Evolutionary conservation across 92 coral and sea anemone species (phyloP), one percentile per base, ranked within the genome.

Genomic region (Paragorgia papillata): DNA sequence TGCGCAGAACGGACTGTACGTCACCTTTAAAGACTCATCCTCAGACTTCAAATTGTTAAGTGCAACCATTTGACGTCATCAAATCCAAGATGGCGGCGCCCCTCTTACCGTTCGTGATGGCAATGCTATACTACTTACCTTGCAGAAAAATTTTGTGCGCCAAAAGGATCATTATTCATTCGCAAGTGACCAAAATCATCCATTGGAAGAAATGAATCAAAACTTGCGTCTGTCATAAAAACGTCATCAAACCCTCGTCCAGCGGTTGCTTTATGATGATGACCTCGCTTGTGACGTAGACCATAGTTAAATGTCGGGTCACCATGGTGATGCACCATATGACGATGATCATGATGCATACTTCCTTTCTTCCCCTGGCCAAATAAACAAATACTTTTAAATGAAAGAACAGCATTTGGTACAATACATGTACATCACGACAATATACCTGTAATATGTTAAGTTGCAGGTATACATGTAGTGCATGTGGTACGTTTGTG

Each of bases 191-290:
- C 62, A 39, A 71, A 71, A 17, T 71, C 78, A 10, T 71, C 65
- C 46, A 71, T 54, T 0, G 76, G 76, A 21, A 71, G 64, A 32
- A 71, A 53, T 20, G 63, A 30, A 53, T 71, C 78, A 71, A 71
- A 71, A 35, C 78, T 35, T 49, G 76, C 29, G 34, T 69, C 76
- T 14, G 60, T 43, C 78, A 71, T 71, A 50, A 71, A 71, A 32
- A 71, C 64, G 37, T 71, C 78, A 7, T 71, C 78, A 55, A 71
- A 71, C 8, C 78, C 78, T 0, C 78, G 63, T 18, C 78, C 49
- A 55, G 63, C 50, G 50, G 78, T 33, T 34, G 35, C 17, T 19
- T 53, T 55, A 48, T 28, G 7, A 51, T 51, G n/a, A n/a, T n/a
- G 31, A 17, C 78, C 78, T 21, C 78, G 7, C 64, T 53, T 71